A percentile compares a stretch with the other conserved stretches of the same genome.
Evolutionary conservation across 2,797 vertebrate species (phyloP).

Genomic region (Erethizon dorsatum): DNA sequence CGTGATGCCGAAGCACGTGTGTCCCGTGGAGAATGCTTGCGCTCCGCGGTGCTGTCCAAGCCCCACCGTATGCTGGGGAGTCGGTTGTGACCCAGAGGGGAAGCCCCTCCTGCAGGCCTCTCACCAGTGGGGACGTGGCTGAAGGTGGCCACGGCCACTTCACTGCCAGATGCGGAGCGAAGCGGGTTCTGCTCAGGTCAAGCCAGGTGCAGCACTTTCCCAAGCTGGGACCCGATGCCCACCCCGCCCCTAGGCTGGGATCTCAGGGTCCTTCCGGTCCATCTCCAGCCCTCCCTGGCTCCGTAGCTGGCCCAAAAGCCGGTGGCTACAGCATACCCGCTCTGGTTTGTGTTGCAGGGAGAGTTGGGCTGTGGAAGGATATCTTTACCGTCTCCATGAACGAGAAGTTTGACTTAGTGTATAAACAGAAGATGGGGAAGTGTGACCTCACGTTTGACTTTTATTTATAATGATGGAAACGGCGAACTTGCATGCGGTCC

Average conservation of each 20-base stretch:
- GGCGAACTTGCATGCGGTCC: slow-evolving; percentile 87
- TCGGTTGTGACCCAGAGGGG: rapidly evolving
- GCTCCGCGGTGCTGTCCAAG: background rate
- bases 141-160: background rate
- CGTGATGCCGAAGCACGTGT: rapidly evolving
- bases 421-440: slow-evolving; percentile 99
- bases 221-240: background rate
- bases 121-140: background rate
- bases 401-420: slow-evolving; percentile 97
- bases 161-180: background rate
- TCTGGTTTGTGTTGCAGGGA: slow-evolving; percentile 91
- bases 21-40: rapidly evolving
- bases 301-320: rapidly evolving
- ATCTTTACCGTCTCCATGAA: slow-evolving; percentile 99
- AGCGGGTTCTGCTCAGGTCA: background rate
- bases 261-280: background rate
- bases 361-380: slow-evolving; percentile 98
- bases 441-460: slow-evolving; percentile 98
- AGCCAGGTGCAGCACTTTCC: background rate
- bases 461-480: slow-evolving; percentile 91
- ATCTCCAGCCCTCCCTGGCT: background rate
- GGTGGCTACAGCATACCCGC: background rate
- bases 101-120: background rate
- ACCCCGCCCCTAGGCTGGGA: background rate
- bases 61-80: rapidly evolving